These are phyloP conservation scores for Diaprepes abbreviatus DNA, from an alignment of 2,888 invertebrate genomes.

Conservation along the genomic window DNA sequence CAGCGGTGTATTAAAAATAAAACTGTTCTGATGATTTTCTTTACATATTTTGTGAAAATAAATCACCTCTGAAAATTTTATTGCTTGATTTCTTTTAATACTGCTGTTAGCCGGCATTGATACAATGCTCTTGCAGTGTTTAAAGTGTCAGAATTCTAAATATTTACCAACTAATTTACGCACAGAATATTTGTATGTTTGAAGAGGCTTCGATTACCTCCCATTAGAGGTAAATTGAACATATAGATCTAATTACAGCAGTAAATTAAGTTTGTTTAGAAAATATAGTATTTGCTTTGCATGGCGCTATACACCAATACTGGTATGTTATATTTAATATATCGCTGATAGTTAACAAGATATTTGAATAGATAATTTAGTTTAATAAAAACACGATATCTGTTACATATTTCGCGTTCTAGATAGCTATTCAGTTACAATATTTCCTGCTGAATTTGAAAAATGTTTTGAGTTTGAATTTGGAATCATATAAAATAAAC, in stretches of 20 bases:
- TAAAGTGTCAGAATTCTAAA: too few relatives aligned
- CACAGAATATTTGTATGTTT: conserved; percentile 3
- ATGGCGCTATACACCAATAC: background rate
- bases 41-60: too few relatives aligned
- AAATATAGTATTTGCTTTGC: background rate
- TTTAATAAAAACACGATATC: background rate
- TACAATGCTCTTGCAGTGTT: too few relatives aligned
- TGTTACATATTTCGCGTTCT: conserved; percentile 5
- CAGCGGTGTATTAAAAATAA: too few relatives aligned
- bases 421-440: too few relatives aligned
- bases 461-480: too few relatives aligned
- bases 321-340: background rate
- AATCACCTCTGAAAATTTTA: too few relatives aligned
- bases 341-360: background rate
- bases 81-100: too few relatives aligned
- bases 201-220: conserved; percentile 4
- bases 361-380: conserved; percentile 6
- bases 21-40: too few relatives aligned
- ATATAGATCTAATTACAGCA: background rate
- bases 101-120: too few relatives aligned
- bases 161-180: background rate
- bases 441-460: too few relatives aligned
- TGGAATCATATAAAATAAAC: too few relatives aligned
- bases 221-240: background rate
- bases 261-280: conserved; percentile 6